Evolutionary conservation across 2,113 vertebrate species (phyloP).

Genomic region (Thryonomys swinderianus): DNA sequence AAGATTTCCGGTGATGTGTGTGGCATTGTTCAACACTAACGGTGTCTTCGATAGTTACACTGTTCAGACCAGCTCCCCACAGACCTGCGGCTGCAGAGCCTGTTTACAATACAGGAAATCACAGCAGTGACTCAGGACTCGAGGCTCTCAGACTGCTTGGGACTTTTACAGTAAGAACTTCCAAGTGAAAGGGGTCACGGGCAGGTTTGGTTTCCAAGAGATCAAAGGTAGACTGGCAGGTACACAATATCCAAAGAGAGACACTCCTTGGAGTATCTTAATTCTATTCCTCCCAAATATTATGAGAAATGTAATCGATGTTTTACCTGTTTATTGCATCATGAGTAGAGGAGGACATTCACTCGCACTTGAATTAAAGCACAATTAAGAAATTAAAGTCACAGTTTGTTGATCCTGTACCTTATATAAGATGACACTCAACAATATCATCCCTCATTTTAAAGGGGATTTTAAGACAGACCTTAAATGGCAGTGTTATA

Average conservation of each 20-base stretch:
- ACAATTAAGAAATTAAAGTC: no score
- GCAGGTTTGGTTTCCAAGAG: neutral
- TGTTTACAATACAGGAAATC: neutral
- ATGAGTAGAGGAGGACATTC: fast-evolving
- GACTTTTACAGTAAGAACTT: neutral
- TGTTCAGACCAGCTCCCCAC: neutral
- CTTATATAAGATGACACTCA: no score
- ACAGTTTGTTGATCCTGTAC: no score
- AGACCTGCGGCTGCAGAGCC: neutral
- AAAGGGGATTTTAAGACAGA: neutral
- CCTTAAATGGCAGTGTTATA: neutral
- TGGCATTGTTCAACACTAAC: slow-evolving; percentile 37
- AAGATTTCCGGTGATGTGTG: neutral
- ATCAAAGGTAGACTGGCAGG: neutral
- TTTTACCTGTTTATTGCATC: fast-evolving
- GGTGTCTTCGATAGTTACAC: slow-evolving; percentile 29
- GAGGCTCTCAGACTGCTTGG: neutral
- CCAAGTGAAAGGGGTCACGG: no score
- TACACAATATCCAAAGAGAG: no score
- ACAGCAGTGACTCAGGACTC: neutral
- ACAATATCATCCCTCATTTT: neutral
- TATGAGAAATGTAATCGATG: fast-evolving
- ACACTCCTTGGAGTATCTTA: fast-evolving
- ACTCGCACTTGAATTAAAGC: neutral
- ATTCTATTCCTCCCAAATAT: fast-evolving